A percentile compares a stretch with the other conserved stretches of the same genome.
These are phyloP conservation scores for Hyles vespertilio DNA, from an alignment of 1,140 invertebrate species.

Conservation along the genomic window DNA sequence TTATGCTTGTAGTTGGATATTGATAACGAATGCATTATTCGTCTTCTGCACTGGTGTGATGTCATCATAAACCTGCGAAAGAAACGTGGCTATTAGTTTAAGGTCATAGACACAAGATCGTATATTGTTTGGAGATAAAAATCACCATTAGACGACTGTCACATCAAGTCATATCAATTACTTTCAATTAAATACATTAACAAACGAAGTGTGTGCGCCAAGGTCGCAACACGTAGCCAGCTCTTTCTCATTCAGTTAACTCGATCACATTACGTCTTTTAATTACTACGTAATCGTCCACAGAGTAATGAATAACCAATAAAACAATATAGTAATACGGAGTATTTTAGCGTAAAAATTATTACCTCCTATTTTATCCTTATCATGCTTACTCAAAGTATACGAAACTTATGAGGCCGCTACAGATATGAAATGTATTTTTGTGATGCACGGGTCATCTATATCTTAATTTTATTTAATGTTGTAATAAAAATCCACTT, in stretches of 20 bases:
- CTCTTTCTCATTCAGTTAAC: slow-evolving; percentile 3
- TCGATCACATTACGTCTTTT: not conserved
- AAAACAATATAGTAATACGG: no score
- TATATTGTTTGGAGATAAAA: slow-evolving; percentile 4
- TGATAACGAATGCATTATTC: slow-evolving; percentile 39
- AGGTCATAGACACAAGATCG: no score
- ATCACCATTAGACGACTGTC: slow-evolving; percentile 15
- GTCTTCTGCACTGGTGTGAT: slow-evolving; percentile 36
- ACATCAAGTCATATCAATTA: slow-evolving; percentile 19
- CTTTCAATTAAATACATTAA: slow-evolving; percentile 8
- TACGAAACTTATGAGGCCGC: no score
- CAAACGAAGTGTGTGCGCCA: slow-evolving; percentile 7
- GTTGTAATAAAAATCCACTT: no score
- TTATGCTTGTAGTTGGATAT: slow-evolving; percentile 65
- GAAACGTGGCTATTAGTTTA: slow-evolving; percentile 14
- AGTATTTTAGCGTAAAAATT: no score
- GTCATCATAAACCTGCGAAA: slow-evolving; percentile 65
- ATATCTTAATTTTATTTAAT: no score
- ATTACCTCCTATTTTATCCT: no score
- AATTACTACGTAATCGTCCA: not conserved
- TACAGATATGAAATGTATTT: no score
- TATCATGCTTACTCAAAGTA: no score
- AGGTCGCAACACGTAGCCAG: not conserved
- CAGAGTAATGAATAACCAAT: no score
- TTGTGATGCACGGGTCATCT: no score